Base-by-base conservation (phyloP, 2,888 invertebrate species). In the Drosophila pseudotakahashii region DNA sequence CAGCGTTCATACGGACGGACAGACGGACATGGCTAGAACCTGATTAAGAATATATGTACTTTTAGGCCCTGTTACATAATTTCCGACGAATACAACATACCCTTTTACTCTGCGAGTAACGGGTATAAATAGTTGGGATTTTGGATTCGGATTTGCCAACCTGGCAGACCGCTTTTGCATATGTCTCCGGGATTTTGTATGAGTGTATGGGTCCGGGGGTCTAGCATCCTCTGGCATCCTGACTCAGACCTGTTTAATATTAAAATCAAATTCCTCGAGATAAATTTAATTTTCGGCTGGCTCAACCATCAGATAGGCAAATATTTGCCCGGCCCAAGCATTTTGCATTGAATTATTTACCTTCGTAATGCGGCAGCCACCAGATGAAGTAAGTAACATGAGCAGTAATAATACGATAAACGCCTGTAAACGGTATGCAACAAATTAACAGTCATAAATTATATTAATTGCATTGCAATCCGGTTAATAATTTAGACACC, bases 381-480 rank as follows among this genome's bases (percentile, higher is more conserved):
- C 16, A 30, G 2, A 14, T 13, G 4, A 48, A 39, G 26, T 14
- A 14, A 32, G 26, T 14, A 14, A 32, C n/a, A 45, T 45, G 36
- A 54, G 45, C 36, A 42, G 41, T 42, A 70, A 60, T 39, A 63
- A 51, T 54, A 45, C 55, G 44, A 63, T 54, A 55, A 61, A 55
- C 54, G 74, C 66, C 53, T 36, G 47, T 19, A 71, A 60, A 55
- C 57, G 62, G 60, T 26, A 73, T 78, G 54, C 71, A 81, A 68
- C 62, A 72, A 81, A 87, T 84, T 73, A 78, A 79, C 75, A 75
- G 68, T 54, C 75, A 79, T 81, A 81, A 81, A 81, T 87, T 81
- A 87, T 50, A 79, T 79, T 84, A 81, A 79, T 73, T 72, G 60
- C 73, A 73, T 62, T 57, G 61, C 19, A 26, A 42, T 54, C 23